phyloP scores from a whole-genome alignment of 2,797 vertebrate species.

The Enteromius radiatus region DNA sequence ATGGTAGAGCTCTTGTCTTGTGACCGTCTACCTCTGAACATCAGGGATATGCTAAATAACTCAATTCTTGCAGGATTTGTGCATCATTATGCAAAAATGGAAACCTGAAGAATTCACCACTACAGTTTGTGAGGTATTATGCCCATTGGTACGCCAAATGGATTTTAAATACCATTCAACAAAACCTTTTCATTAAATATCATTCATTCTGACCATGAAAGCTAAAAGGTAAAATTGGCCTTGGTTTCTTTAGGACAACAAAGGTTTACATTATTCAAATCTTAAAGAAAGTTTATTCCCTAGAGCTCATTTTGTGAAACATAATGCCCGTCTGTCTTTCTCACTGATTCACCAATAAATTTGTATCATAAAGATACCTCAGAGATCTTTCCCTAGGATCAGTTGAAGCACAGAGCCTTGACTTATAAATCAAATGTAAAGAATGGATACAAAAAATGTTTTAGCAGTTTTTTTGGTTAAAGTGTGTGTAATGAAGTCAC shows the following conservation, averaged over 20 bases:
- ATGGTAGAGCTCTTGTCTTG: neutral
- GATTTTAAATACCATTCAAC: conserved; percentile 26
- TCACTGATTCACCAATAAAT: neutral
- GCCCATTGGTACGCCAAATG: conserved; percentile 30
- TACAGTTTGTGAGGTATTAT: conserved; percentile 1
- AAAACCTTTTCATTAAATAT: conserved; percentile 23
- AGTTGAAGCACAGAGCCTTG: conserved; percentile 32
- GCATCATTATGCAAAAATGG: neutral
- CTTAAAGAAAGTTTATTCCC: neutral
- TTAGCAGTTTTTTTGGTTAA: conserved; percentile 12
- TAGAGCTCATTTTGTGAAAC: neutral
- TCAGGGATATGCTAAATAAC: conserved; percentile 10
- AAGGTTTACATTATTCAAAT: neutral
- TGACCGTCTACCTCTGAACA: neutral
- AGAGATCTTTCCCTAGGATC: conserved; percentile 6
- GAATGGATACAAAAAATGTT: neutral
- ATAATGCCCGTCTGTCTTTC: neutral
- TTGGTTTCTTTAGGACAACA: neutral
- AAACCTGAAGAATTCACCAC: neutral
- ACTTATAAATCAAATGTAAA: conserved; percentile 16
- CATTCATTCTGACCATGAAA: conserved; percentile 35
- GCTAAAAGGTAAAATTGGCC: neutral
- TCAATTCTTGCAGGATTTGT: conserved; percentile 9
- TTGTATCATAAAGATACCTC: neutral
- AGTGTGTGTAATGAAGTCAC: conserved; percentile 26